Evolutionary conservation across 1,140 invertebrate species (phyloP), one percentile per base, ranked within the genome.

Genomic region (Drosophila rhopaloa): DNA sequence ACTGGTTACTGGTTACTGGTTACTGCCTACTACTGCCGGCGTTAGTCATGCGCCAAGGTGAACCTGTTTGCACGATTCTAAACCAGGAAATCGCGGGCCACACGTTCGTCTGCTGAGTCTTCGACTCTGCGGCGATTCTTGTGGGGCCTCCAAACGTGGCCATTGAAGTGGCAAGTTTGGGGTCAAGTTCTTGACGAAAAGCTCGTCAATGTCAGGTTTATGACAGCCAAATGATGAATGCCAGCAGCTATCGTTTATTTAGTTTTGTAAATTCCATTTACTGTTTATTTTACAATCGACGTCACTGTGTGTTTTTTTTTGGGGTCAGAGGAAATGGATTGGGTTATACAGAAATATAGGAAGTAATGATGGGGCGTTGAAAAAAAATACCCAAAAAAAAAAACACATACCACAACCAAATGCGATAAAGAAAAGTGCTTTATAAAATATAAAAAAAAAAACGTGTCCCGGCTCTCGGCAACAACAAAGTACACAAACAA

Each of bases 31-130:
- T 71, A 57, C 37, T 32, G 44, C 11, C 47, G 27, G 66, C 58
- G 74, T 84, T 89, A 89, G 77, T 89, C 80, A 89, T 89, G 76
- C 84, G 71, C 77, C 85, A 89, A 89, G 84, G 85, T 89, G 85
- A 89, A 89, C 84, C 66, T 84, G 84, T 89, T 88, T 73, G 85
- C 84, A 80, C 82, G 80, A 89, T 89, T 89, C 84, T 89, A 89
- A 89, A 89, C 85, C 84, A 89, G 84, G 84, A 89, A 89, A 89
- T 89, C 74, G 58, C 54, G 24, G 14, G 62, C 54, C 74, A 47
- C 83, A 89, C 84, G 84, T 88, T 80, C 76, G 70, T 81, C 79
- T 63, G 46, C 59, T 24, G 40, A 27, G 8, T 10, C 27, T 43
- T 53, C 19, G 27, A 44, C n/a, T 70, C 46, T 54, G 38, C 54